A percentile compares a stretch with the other conserved stretches of the same genome.
Conservation (phyloP, 2,113 vertebrate species). For the Bettongia penicillata region DNA sequence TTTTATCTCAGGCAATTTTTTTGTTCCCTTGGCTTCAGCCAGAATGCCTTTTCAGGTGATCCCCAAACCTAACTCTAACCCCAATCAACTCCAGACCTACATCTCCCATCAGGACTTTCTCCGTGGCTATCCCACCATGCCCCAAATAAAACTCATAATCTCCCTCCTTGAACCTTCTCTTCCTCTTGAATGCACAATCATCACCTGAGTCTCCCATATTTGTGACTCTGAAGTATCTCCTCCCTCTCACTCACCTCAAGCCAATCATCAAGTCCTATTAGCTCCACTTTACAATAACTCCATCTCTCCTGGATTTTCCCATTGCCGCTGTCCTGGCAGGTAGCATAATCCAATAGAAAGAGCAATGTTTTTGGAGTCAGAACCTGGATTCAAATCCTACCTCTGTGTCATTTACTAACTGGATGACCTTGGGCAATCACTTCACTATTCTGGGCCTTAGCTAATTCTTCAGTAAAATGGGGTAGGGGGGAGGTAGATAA, state of each 20-base stretch:
- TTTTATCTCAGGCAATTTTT: not conserved
- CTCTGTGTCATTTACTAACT: not conserved
- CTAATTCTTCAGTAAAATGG: not conserved
- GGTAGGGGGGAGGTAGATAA: not conserved
- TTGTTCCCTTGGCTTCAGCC: not conserved
- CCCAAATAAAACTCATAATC: not conserved
- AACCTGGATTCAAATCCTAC: not conserved
- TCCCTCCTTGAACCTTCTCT: not conserved
- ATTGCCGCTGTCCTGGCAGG: not conserved
- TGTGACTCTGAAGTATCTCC: not conserved
- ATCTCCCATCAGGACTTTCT: not conserved
- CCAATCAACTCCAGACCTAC: not conserved
- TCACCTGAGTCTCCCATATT: not conserved
- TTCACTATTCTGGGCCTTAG: not conserved
- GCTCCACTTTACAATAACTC: not conserved
- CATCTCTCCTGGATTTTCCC: not conserved
- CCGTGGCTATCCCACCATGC: not conserved
- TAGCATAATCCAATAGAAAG: not conserved
- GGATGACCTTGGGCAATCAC: not conserved
- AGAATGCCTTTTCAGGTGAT: not conserved
- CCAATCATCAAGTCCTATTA: not conserved
- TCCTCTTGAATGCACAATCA: not conserved
- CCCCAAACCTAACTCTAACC: not conserved
- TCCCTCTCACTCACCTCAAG: not conserved
- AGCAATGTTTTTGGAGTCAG: not conserved